Evolutionary conservation across 2,797 vertebrate genomes (phyloP).

Genomic region (Chloroceryle amazona): DNA sequence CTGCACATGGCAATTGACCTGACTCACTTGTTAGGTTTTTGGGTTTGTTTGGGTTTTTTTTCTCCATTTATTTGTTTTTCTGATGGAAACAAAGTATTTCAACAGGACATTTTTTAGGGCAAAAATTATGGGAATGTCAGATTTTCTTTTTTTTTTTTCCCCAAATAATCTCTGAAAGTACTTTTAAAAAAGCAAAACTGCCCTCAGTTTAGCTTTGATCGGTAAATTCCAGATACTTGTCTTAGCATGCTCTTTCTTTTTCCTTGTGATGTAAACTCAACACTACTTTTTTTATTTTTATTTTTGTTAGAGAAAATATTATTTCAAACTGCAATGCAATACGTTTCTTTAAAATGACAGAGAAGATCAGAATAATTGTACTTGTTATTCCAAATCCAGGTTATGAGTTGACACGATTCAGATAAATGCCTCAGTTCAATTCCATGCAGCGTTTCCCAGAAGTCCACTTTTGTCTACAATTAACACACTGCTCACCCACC

Average conservation of each 20-base stretch:
- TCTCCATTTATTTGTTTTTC: neutral
- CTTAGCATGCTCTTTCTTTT: accelerated
- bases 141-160: neutral
- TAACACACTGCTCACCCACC: neutral
- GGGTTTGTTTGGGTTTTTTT: neutral
- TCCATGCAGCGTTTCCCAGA: neutral
- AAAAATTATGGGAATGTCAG: neutral
- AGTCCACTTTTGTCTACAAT: neutral
- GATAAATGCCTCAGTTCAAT: neutral
- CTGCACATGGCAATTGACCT: neutral
- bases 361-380: neutral
- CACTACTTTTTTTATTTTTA: too few species aligned
- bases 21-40: neutral
- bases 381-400: neutral
- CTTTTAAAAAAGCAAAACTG: neutral
- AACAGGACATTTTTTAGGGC: neutral
- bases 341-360: neutral
- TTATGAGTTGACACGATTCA: neutral
- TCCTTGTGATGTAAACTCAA: neutral
- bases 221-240: neutral
- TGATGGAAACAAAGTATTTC: neutral
- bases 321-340: neutral
- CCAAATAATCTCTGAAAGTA: neutral
- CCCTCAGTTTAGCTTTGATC: neutral
- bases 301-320: neutral